Conservation (phyloP, 1,140 invertebrate species). For the Drosophila bipectinata region DNA sequence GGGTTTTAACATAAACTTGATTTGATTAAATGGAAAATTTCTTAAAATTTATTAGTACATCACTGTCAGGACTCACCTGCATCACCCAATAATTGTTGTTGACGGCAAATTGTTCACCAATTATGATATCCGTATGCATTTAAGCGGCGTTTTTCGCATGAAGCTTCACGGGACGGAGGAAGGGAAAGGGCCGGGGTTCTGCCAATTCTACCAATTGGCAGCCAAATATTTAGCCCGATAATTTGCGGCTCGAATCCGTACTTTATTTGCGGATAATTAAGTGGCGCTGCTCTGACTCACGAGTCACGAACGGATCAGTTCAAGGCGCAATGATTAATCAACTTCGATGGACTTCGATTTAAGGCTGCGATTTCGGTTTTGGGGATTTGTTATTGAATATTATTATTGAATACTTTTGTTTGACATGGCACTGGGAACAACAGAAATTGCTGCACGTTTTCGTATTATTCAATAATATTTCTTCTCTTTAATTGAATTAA, state of each 20-base stretch:
- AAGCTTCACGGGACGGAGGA: conserved; percentile 36
- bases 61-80: conserved; percentile 69
- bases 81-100: conserved; percentile 84
- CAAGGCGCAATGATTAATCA: conserved; percentile 59
- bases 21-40: not conserved
- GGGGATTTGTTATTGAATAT: conserved; percentile 29
- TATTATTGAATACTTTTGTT: conserved; percentile 48
- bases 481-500: conserved; percentile 45
- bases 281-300: conserved; percentile 50
- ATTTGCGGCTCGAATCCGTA: conserved; percentile 20
- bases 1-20: not conserved
- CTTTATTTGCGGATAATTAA: conserved; percentile 39
- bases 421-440: conserved; percentile 44
- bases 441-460: conserved; percentile 45
- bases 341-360: conserved; percentile 14
- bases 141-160: conserved; percentile 73
- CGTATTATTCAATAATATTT: conserved; percentile 36
- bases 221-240: conserved; percentile 25
- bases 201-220: conserved; percentile 12
- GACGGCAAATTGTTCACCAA: conserved; percentile 83
- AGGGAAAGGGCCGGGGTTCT: conserved; percentile 12
- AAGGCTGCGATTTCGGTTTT: conserved; percentile 8
- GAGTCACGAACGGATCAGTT: conserved; percentile 59
- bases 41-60: not conserved
- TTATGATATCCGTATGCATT: conserved; percentile 84